Evolutionary conservation across 2,113 vertebrate species (phyloP).

Genomic region (Riparia riparia): DNA sequence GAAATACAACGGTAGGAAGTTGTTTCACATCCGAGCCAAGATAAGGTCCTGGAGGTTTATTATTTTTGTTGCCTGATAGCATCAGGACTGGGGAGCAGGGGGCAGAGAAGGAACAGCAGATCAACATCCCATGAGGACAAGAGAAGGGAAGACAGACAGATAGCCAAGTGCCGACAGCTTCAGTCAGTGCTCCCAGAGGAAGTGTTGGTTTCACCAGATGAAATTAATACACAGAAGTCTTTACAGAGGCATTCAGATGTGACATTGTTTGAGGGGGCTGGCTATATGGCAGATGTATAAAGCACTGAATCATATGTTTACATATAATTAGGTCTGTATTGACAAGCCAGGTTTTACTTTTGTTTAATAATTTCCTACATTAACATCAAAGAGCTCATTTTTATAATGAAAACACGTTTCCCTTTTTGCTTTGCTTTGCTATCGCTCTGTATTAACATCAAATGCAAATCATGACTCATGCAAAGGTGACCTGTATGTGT

Average conservation of each 20-base stretch:
- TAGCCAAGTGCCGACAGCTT: constrained; percentile 80
- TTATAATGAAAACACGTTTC: constrained; percentile 60
- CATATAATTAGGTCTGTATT: constrained; percentile 72
- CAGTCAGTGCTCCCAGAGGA: constrained; percentile 83
- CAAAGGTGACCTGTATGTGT: neutral
- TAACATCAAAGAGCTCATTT: constrained; percentile 73
- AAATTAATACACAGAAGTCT: constrained; percentile 76
- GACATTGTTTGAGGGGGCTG: constrained; percentile 73
- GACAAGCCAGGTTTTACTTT: constrained; percentile 74
- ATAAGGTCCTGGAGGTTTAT: constrained; percentile 88
- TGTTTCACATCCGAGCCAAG: constrained; percentile 89
- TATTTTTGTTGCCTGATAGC: constrained; percentile 86
- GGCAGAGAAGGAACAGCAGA: constrained; percentile 70
- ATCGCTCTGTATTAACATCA: constrained; percentile 25
- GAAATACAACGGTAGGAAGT: constrained; percentile 80
- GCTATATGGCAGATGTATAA: constrained; percentile 76
- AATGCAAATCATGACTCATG: neutral
- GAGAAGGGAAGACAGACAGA: constrained; percentile 76
- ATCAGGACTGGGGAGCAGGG: constrained; percentile 80
- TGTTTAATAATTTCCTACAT: constrained; percentile 76
- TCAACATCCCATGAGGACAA: constrained; percentile 66
- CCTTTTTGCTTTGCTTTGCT: constrained; percentile 42
- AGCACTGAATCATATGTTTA: constrained; percentile 73
- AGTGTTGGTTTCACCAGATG: constrained; percentile 79
- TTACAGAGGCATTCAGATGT: constrained; percentile 76